Evolutionary conservation across 2,113 vertebrate genomes (phyloP).

Genomic region (Brachirus orientalis): DNA sequence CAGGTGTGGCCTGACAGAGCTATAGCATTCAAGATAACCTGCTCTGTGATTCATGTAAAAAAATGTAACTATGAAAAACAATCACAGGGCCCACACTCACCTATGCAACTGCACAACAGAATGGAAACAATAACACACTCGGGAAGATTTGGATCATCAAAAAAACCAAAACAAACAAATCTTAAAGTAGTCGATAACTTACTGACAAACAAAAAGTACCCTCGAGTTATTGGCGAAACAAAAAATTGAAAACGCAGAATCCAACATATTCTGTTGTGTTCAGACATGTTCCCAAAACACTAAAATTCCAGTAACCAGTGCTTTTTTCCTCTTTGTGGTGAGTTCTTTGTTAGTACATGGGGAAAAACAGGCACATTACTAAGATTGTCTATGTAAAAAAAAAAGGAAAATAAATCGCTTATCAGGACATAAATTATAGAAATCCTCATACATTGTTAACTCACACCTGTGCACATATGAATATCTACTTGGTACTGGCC

Average conservation of each 20-base stretch:
- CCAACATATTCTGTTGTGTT: conserved; percentile 42
- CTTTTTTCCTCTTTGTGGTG: neutral
- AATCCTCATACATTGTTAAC: no score
- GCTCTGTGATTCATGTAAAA: conserved; percentile 15
- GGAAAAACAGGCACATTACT: no score
- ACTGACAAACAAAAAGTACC: neutral
- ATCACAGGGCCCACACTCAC: neutral
- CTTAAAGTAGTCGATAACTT: neutral
- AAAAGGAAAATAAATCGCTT: no score
- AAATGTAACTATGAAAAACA: neutral
- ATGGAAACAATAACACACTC: neutral
- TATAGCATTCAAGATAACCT: neutral
- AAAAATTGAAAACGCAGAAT: neutral
- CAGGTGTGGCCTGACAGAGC: conserved; percentile 15
- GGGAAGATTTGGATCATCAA: neutral
- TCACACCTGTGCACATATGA: no score
- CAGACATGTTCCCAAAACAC: conserved; percentile 50
- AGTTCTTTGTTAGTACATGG: neutral
- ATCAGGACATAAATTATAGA: no score
- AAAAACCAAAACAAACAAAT: no score
- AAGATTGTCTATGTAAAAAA: no score
- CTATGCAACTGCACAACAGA: neutral
- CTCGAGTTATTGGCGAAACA: neutral
- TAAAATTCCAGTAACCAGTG: conserved; percentile 44
- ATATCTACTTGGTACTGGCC: no score